A percentile compares a stretch with the other conserved stretches of the same genome.
Conservation (phyloP, 2,888 invertebrate species). For the Marronus borbonicus region DNA sequence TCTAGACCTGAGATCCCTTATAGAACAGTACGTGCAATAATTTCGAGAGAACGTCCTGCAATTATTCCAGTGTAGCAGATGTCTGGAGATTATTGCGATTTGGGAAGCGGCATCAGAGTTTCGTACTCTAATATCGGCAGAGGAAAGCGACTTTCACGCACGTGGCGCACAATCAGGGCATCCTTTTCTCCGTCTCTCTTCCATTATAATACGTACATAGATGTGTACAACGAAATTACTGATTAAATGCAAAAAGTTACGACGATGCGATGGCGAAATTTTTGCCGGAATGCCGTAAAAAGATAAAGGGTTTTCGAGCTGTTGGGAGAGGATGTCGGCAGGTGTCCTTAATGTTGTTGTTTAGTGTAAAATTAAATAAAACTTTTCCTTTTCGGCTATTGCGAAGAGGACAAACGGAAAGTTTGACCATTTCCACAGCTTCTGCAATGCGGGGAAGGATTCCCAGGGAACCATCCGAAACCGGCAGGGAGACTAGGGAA, state of each 20-base stretch:
- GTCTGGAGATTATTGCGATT: slow-evolving; percentile 52
- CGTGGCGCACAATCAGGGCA: slow-evolving; percentile 31
- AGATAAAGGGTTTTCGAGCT: slow-evolving; percentile 17
- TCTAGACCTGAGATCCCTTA: slow-evolving; percentile 23
- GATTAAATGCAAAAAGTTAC: slow-evolving; percentile 42
- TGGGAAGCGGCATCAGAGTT: slow-evolving; percentile 7
- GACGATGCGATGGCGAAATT: background rate
- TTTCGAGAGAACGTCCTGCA: slow-evolving; percentile 36
- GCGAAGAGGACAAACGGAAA: slow-evolving; percentile 18
- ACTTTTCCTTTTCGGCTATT: slow-evolving; percentile 20
- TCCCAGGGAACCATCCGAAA: background rate
- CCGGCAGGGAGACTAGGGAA: background rate
- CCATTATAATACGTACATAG: background rate
- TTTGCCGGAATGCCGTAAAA: slow-evolving; percentile 22
- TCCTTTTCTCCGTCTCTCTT: slow-evolving; percentile 11
- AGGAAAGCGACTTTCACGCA: slow-evolving; percentile 34
- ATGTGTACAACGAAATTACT: slow-evolving; percentile 30
- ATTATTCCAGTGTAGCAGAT: slow-evolving; percentile 49
- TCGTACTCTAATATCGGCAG: background rate
- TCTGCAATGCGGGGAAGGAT: slow-evolving; percentile 22
- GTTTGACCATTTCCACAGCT: slow-evolving; percentile 21
- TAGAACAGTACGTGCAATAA: slow-evolving; percentile 29
- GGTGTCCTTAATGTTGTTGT: slow-evolving; percentile 47
- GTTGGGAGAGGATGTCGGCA: background rate
- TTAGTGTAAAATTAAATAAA: slow-evolving; percentile 40